Percentiles rank a stretch among this genome's conserved stretches.
These are phyloP conservation scores for Episyrphus balteatus DNA, from an alignment of 1,140 invertebrate genomes.

Conservation along the genomic window DNA sequence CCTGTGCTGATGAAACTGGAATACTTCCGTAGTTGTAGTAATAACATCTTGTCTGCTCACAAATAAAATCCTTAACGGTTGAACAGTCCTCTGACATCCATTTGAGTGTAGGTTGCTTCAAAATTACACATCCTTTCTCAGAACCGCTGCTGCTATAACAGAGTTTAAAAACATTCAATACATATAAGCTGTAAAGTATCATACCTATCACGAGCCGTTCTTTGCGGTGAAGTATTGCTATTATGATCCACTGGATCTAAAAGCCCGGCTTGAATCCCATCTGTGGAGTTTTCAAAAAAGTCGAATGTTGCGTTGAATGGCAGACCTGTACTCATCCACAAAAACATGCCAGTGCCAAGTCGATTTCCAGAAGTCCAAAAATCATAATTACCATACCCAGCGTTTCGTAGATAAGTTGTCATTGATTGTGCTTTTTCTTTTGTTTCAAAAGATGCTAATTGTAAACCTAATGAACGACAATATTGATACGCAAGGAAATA, in stretches of 20 bases:
- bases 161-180: not conserved
- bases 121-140: slow-evolving; percentile 59
- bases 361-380: slow-evolving; percentile 85
- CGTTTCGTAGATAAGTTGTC: slow-evolving; percentile 68
- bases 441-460: slow-evolving; percentile 72
- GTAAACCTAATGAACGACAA: slow-evolving; percentile 72
- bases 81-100: slow-evolving; percentile 74
- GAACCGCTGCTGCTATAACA: slow-evolving; percentile 47
- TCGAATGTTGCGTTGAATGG: slow-evolving; percentile 80
- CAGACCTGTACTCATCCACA: slow-evolving; percentile 80
- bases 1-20: slow-evolving; percentile 75
- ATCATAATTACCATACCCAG: slow-evolving; percentile 68
- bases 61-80: slow-evolving; percentile 76
- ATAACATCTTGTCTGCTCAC: slow-evolving; percentile 78
- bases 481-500: slow-evolving; percentile 81
- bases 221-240: slow-evolving; percentile 59
- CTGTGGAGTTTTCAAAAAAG: slow-evolving; percentile 53
- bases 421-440: slow-evolving; percentile 76
- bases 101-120: slow-evolving; percentile 59
- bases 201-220: slow-evolving; percentile 65
- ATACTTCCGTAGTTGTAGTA: slow-evolving; percentile 85
- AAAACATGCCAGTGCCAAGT: slow-evolving; percentile 71
- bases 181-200: slow-evolving; percentile 4
- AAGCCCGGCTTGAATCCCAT: slow-evolving; percentile 43
- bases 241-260: slow-evolving; percentile 43